Evolutionary conservation across 2,797 vertebrate genomes (phyloP).

Genomic region (Eospalax fontanierii): DNA sequence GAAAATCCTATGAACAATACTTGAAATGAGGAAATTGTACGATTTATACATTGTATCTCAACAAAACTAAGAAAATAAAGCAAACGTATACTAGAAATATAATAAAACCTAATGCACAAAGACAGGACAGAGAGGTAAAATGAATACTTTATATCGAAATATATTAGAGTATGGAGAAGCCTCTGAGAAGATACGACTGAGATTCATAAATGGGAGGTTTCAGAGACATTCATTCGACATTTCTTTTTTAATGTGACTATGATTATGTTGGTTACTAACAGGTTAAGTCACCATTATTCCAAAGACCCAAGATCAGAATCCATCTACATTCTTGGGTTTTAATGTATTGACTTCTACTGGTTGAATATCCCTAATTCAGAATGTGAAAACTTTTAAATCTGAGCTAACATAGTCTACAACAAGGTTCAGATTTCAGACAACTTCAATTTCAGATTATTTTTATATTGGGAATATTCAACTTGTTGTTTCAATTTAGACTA

Average conservation of each 20-base stretch:
- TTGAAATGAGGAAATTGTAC: not conserved
- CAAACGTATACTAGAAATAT: not conserved
- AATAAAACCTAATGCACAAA: not conserved
- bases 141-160: not conserved
- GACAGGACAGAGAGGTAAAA: not conserved
- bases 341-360: not conserved
- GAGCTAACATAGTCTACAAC: not conserved
- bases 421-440: not conserved
- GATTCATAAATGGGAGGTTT: not conserved
- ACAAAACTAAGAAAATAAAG: not conserved
- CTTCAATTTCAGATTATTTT: not conserved
- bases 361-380: not conserved
- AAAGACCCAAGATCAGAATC: not conserved
- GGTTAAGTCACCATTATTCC: not conserved
- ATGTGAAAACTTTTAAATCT: not conserved
- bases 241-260: not conserved
- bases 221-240: not conserved
- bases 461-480: not conserved
- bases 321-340: not conserved
- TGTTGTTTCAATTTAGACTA: not conserved
- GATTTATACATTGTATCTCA: not conserved
- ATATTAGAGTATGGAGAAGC: not conserved
- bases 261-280: not conserved
- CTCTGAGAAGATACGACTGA: not conserved
- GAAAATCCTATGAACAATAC: not conserved